Conservation (phyloP, 2,797 vertebrate species). For the Enteromius radiatus region DNA sequence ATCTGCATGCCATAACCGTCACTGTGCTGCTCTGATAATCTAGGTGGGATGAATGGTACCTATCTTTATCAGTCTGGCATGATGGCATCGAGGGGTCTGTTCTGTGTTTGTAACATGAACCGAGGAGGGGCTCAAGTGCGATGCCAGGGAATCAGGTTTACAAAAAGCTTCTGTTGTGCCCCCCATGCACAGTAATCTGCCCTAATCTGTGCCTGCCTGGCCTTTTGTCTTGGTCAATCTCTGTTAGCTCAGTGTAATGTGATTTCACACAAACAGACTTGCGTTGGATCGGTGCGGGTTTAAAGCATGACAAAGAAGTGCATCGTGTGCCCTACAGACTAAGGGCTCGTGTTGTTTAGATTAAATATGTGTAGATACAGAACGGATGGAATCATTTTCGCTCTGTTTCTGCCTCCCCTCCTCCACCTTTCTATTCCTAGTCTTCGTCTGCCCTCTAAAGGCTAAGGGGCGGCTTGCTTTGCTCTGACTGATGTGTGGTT, state of each 20-base stretch:
- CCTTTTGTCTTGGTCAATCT: constrained; percentile 52
- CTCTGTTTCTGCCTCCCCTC: constrained; percentile 69
- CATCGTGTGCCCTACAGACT: constrained; percentile 17
- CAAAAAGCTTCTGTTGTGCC: constrained; percentile 55
- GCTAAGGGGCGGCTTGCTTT: constrained; percentile 78
- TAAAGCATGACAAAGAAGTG: constrained; percentile 28
- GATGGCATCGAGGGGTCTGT: constrained; percentile 31
- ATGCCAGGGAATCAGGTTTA: constrained; percentile 57
- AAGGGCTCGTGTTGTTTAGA: constrained; percentile 26
- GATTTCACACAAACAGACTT: constrained; percentile 22
- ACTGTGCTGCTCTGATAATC: constrained; percentile 29
- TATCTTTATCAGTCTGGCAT: constrained; percentile 38
- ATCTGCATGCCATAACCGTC: constrained; percentile 16
- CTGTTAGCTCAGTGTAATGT: constrained; percentile 41
- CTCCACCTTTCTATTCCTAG: constrained; percentile 87
- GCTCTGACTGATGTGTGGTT: constrained; percentile 44
- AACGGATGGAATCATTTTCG: constrained; percentile 63
- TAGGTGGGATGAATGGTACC: constrained; percentile 10
- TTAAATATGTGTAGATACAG: constrained; percentile 66
- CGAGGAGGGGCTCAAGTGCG: neutral
- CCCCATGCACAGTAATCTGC: constrained; percentile 50
- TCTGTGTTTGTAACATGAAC: neutral
- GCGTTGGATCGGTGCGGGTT: neutral
- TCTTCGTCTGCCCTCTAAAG: constrained; percentile 99
- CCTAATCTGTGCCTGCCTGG: constrained; percentile 54